Percentiles rank a stretch among this genome's conserved stretches.
Conservation (phyloP, 2,888 invertebrate genomes). For the Ischnura elegans region DNA sequence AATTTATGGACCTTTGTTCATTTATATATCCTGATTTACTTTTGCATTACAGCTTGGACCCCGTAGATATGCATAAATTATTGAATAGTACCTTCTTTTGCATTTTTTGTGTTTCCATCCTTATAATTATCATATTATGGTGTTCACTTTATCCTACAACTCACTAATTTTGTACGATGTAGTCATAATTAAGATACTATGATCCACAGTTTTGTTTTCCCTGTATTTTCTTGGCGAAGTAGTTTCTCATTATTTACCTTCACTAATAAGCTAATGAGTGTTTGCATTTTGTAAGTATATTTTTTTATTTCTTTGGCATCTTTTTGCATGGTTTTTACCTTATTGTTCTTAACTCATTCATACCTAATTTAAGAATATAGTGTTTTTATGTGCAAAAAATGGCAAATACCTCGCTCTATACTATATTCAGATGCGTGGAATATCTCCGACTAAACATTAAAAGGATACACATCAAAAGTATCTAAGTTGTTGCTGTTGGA, state of each 20-base stretch:
- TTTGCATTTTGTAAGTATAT: constrained; percentile 36
- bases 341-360: constrained; percentile 47
- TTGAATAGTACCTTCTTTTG: background rate
- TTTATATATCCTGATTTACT: too few relatives aligned
- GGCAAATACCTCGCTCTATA: background rate
- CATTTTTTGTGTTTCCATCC: background rate
- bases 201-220: background rate
- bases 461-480: too few relatives aligned
- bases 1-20: too few relatives aligned
- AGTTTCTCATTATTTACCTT: constrained; percentile 26
- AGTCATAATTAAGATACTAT: background rate
- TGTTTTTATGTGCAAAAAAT: background rate
- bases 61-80: background rate
- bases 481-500: too few relatives aligned
- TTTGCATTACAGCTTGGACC: too few relatives aligned
- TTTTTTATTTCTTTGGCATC: constrained; percentile 37
- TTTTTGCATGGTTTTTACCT: constrained; percentile 49
- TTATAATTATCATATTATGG: background rate
- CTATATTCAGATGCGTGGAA: too few relatives aligned
- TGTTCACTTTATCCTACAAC: background rate
- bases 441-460: too few relatives aligned
- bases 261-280: constrained; percentile 25
- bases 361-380: constrained; percentile 46
- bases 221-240: background rate
- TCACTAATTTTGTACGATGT: background rate